Evolutionary conservation across 2,113 vertebrate species (phyloP), one percentile per base, ranked within the genome.

Genomic region (Rutilus rutilus): DNA sequence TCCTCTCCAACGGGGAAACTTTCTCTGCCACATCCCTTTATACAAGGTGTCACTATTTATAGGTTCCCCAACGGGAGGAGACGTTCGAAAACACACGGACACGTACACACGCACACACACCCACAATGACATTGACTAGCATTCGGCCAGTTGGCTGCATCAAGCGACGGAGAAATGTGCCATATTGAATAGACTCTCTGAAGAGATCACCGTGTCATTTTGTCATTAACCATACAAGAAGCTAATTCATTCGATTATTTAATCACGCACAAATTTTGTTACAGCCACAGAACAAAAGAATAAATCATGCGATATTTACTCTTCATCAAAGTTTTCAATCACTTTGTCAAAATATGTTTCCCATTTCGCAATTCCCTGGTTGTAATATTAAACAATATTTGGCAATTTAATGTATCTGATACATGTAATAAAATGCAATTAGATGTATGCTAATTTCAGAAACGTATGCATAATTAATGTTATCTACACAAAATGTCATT

Each of bases 401-500:
- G 91, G 90, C 88, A 87, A 89, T 65, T 81, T 59, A 93, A 90
- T 87, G 89, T 42, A 89, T 89, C 92, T 89, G 87, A 89, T 91
- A 89, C 88, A 91, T 50, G 92, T 79, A 78, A 88, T 84, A 90
- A 88, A 93, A 90, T 88, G 93, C 90, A 93, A 94, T 95, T 93
- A 94, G 92, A 93, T 90, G 88, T 75, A 89, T 87, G 90, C 86
- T 91, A 93, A 92, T 93, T 92, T 92, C 89, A 86, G 88, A 90
- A 87, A 90, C 87, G 69, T 65, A 94, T 95, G 93, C 93, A 95
- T 95, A 94, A 95, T 95, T 94, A 92, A 95, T 95, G 90, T 89
- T 90, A 93, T 92, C 94, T 91, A 89, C 93, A 95, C 93, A 94
- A 94, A 94, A 94, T 91, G 92, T 90, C 89, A 89, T 94, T 94